These are phyloP conservation scores for Terebella lapidaria DNA, from an alignment of 2,888 invertebrate species.

Conservation along the genomic window DNA sequence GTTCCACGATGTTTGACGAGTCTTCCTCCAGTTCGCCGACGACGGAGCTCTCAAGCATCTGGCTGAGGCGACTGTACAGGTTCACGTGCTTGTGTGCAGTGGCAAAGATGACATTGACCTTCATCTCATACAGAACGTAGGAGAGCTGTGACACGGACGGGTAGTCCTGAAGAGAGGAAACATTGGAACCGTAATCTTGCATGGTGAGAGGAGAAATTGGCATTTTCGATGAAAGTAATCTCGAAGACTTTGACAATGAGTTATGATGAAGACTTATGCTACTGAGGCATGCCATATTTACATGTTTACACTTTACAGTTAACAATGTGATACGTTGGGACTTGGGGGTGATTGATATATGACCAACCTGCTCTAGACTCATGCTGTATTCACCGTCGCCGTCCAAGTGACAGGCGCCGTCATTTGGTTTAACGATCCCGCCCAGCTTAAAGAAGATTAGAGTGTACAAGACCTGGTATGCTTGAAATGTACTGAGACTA, in stretches of 20 bases:
- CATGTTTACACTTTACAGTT: too few relatives aligned
- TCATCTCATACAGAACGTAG: constrained; percentile 85
- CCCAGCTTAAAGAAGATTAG: constrained; percentile 45
- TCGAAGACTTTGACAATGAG: too few relatives aligned
- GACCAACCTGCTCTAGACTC: constrained; percentile 40
- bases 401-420: constrained; percentile 49
- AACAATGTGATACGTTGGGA: too few relatives aligned
- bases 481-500: background rate
- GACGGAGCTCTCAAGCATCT: constrained; percentile 87
- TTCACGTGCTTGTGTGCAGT: constrained; percentile 64
- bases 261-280: too few relatives aligned
- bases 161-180: constrained; percentile 77
- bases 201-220: too few relatives aligned
- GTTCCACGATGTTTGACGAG: constrained; percentile 91
- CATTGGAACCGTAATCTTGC: too few relatives aligned
- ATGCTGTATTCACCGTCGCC: constrained; percentile 38
- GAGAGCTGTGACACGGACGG: constrained; percentile 88
- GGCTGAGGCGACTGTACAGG: constrained; percentile 77
- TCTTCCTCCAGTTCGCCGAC: constrained; percentile 85
- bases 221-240: too few relatives aligned
- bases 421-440: constrained; percentile 53
- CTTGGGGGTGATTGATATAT: background rate
- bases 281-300: too few relatives aligned
- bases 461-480: too few relatives aligned
- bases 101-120: constrained; percentile 93